Base-by-base conservation (phyloP, 37 sponge, comb jelly and placozoan species). In the Hexactinellida sp. region DNA sequence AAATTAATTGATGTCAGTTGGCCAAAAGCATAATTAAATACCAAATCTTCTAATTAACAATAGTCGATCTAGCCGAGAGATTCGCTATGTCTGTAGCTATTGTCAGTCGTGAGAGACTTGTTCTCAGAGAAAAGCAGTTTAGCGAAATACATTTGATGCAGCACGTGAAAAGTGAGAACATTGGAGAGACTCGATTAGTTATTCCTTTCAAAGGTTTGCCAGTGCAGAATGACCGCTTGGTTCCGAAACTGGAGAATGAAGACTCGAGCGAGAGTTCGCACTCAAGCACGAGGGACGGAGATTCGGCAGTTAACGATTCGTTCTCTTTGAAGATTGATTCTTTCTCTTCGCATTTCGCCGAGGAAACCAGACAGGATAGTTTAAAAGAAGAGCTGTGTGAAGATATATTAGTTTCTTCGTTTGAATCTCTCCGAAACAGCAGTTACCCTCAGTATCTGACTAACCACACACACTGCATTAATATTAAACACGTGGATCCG, bases 271-370 rank as follows among this genome's bases (percentile, higher is more conserved):
- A n/a, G 5, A 63, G 30, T 63, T 7, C 76, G 1, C 34, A 32
- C 76, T n/a, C 21, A 23, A 63, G 3, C 16, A 19, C 16, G 52
- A 16, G 13, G 13, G 52, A 16, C 9, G 16, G 16, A 47, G 9
- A 16, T 16, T 47, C 52, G 9, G 9, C 52, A 63, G 3, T n/a
- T 7, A 63, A 63, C 13, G 30, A 63, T 63, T 63, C 76, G 30
- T 63, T 63, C 13, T 63, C 76, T n/a, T n/a, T 63, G 76, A 63
- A 63, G 13, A 25, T 63, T 28, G 76, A 63, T 63, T 63, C 76
- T 25, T 63, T 63, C 30, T 63, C 76, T 23, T 63, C 76, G 3
- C 21, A 63, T n/a, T 10, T 63, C 13, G 3, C 34, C 5, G 76
- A 63, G 1, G 28, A 63, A 7, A 3, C 21, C 5, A 63, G 76